Evolutionary conservation across 2,888 invertebrate genomes (phyloP), one percentile per base, ranked within the genome.

Genomic region (Pterostichus madidus): DNA sequence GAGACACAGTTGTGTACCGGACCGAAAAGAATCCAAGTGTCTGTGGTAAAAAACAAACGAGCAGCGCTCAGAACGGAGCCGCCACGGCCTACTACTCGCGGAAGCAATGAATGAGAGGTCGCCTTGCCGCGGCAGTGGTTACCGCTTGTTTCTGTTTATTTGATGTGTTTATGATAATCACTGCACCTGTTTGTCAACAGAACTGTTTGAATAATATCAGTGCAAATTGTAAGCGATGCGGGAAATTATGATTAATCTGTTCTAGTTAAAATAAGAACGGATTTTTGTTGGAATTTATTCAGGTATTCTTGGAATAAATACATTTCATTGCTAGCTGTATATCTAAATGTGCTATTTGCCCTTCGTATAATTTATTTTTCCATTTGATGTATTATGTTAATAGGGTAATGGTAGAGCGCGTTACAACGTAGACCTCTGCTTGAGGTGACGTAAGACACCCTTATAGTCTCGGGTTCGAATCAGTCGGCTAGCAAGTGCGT

Each of bases 101-200:
- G 56, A 56, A 56, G 56, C 56, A 17, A 17, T 56, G 56, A 56
- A 56, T 56, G 56, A 56, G 56, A 68, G 68, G 39, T 77, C 24
- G 53, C 11, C 31, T 53, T 32, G 53, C 56, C 15, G 64, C 59
- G 46, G 49, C 64, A 31, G 10, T 79, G 56, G 39, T 52, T 53
- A 8, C 39, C 52, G 53, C 39, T 24, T 53, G n/a, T 53, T 52
- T 75, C 75, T 24, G 39, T 61, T 32, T 64, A 64, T 32, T 64
- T 44, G 68, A 71, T 68, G 49, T 64, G 68, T 80, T 80, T 80
- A 80, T 80, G 80, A 64, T 80, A 80, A 80, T 68, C 32, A 68
- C 64, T 64, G 52, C 80, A 80, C 80, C 80, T 80, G 80, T 80
- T 80, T 77, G 77, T 80, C 80, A 80, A 80, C 46, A 46, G 39